phyloP scores from a whole-genome alignment of 2,888 invertebrate genomes.

The Formica aserva region DNA sequence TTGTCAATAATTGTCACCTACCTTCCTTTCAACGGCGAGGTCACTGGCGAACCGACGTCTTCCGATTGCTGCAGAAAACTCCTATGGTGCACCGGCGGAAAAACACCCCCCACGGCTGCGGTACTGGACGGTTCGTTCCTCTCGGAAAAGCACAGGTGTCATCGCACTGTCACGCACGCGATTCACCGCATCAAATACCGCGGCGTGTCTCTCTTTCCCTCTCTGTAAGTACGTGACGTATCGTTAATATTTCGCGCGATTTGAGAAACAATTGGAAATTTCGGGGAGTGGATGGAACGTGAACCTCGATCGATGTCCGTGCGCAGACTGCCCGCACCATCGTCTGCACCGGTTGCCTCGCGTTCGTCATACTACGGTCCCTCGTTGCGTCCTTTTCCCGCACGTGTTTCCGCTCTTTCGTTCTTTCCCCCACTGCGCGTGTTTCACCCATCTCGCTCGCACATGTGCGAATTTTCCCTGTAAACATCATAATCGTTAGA shows the following conservation, averaged over 20 bases:
- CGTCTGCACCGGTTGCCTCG: conserved; percentile 69
- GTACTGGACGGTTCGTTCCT: conserved; percentile 51
- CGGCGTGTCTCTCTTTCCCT: not conserved
- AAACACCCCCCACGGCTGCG: conserved; percentile 33
- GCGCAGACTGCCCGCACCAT: conserved; percentile 81
- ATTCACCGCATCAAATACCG: conserved; percentile 46
- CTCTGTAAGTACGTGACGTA: conserved; percentile 25
- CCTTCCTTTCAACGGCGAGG: conserved; percentile 41
- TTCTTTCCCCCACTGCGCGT: conserved; percentile 55
- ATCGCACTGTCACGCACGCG: conserved; percentile 66
- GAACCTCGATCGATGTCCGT: conserved; percentile 82
- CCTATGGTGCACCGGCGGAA: conserved; percentile 33
- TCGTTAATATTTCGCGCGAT: conserved; percentile 43
- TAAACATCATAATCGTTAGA: not conserved
- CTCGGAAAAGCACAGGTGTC: conserved; percentile 70
- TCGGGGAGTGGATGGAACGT: conserved; percentile 74
- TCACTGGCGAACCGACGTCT: conserved; percentile 34
- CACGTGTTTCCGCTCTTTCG: conserved; percentile 62
- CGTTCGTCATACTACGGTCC: conserved; percentile 74
- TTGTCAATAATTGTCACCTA: conserved; percentile 37
- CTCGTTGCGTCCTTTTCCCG: conserved; percentile 63
- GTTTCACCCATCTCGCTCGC: conserved; percentile 44
- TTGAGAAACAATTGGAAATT: conserved; percentile 70
- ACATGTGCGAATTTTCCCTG: conserved; percentile 15
- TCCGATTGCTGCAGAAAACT: conserved; percentile 26